phyloP scores from a whole-genome alignment of 1,140 invertebrate genomes.

The Zaprionus africanus region DNA sequence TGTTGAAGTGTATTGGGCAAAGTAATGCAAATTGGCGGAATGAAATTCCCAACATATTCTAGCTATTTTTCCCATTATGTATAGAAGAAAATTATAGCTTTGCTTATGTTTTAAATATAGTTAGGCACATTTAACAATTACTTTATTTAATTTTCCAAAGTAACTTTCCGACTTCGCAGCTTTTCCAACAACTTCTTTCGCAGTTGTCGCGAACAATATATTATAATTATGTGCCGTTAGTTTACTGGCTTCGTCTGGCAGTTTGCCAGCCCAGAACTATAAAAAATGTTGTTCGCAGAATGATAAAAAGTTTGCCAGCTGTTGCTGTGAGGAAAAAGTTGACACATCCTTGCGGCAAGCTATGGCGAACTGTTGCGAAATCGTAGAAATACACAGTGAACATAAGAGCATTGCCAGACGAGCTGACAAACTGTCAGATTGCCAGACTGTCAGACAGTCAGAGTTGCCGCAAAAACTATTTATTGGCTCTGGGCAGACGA shows the following conservation, averaged over 20 bases:
- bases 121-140: background rate
- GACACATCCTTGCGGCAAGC: constrained; percentile 14
- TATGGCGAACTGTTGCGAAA: constrained; percentile 10
- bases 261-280: constrained; percentile 45
- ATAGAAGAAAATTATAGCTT: background rate
- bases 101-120: background rate
- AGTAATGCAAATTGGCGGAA: background rate
- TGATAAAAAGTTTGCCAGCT: constrained; percentile 25
- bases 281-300: constrained; percentile 23
- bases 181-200: background rate
- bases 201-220: constrained; percentile 41
- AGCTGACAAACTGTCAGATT: constrained; percentile 10
- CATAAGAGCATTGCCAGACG: background rate
- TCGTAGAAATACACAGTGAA: constrained; percentile 1
- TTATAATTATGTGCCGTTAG: constrained; percentile 68
- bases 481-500: constrained; percentile 22
- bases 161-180: background rate
- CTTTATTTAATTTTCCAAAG: background rate
- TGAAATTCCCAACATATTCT: background rate
- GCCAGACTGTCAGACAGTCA: background rate
- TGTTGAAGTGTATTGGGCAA: background rate
- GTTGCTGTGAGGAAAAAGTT: constrained; percentile 15
- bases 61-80: too few relatives aligned
- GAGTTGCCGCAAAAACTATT: constrained; percentile 25
- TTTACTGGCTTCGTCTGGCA: constrained; percentile 47